Evolutionary conservation across 2,888 invertebrate genomes (phyloP).

Genomic region (Nomada ruficornis): DNA sequence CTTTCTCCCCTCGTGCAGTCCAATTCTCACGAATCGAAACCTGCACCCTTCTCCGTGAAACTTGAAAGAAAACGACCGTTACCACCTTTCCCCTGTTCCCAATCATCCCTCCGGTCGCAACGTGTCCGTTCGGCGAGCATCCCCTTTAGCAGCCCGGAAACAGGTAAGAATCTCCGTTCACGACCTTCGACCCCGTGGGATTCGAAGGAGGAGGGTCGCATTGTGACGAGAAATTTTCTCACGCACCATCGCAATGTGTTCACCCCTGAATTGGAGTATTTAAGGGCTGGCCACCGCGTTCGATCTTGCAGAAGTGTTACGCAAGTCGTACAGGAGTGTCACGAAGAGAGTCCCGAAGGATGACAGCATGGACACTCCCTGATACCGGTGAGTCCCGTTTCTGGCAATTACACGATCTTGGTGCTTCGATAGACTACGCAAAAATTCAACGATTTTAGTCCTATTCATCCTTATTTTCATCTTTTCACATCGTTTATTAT

Average conservation of each 20-base stretch:
- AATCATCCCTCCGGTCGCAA: constrained; percentile 15
- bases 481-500: constrained; percentile 23
- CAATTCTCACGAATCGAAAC: constrained; percentile 46
- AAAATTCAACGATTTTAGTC: constrained; percentile 66
- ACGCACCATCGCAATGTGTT: constrained; percentile 37
- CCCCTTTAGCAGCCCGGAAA: constrained; percentile 45
- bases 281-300: constrained; percentile 20
- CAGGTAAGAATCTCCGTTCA: constrained; percentile 46
- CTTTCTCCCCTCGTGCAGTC: not conserved
- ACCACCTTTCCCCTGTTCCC: constrained; percentile 25
- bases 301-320: constrained; percentile 40
- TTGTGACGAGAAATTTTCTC: constrained; percentile 38
- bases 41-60: constrained; percentile 10
- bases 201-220: constrained; percentile 28
- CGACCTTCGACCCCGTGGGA: constrained; percentile 43
- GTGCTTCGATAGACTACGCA: constrained; percentile 83
- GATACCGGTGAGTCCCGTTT: constrained; percentile 79
- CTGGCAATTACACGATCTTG: constrained; percentile 78
- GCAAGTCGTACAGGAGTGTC: constrained; percentile 18
- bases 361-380: not conserved
- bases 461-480: not conserved
- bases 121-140: constrained; percentile 37
- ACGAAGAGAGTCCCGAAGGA: not conserved
- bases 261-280: constrained; percentile 38
- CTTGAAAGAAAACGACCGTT: constrained; percentile 48